Base-by-base conservation (phyloP, 2,888 invertebrate species). In the Drosophila cyrtoloma region DNA sequence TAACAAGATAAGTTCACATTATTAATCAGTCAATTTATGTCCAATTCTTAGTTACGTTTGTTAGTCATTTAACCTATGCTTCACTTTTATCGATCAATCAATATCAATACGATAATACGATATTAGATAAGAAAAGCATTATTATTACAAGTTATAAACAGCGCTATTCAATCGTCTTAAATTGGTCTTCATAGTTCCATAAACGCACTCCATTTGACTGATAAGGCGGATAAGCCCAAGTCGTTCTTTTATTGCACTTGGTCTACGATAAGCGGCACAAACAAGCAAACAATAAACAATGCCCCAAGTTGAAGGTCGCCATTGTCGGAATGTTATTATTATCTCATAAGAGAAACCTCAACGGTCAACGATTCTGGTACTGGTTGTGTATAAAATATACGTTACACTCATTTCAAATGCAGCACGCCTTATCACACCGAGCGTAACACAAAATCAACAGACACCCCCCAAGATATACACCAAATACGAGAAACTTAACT, bases 401-500 rank as follows among this genome's bases (percentile, higher is more conserved):
- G 90, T 90, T 90, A 90, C 81, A 81, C 81, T 90, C 86, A 91
- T 90, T 90, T 85, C 47, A 63, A 88, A 91, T 91, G 84, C 89
- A 85, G 66, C 58, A 75, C 73, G 62, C 71, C 90, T 88, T 88
- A 88, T 88, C 87, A 74, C 77, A 52, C 65, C 72, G 70, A 71
- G 70, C 89, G 81, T 75, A 75, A 79, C 76, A 77, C 39, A 68
- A 75, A 69, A 81, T 84, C 86, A 73, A 74, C 84, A 76, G 60
- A 71, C 79, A 74, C 71, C 71, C 71, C 61, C 60, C 30, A 73
- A 81, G 81, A 79, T 84, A 84, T 19, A 28, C 56, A 67, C 60
- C 56, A 57, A 71, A 59, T 2, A 16, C 26, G 5, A 47, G 26
- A 57, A 52, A 57, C 64, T 32, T 30, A 32, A 62, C 82, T 68